These are phyloP conservation scores for Cataglyphis rosenhaueri DNA, from an alignment of 2,888 invertebrate genomes.

Conservation along the genomic window DNA sequence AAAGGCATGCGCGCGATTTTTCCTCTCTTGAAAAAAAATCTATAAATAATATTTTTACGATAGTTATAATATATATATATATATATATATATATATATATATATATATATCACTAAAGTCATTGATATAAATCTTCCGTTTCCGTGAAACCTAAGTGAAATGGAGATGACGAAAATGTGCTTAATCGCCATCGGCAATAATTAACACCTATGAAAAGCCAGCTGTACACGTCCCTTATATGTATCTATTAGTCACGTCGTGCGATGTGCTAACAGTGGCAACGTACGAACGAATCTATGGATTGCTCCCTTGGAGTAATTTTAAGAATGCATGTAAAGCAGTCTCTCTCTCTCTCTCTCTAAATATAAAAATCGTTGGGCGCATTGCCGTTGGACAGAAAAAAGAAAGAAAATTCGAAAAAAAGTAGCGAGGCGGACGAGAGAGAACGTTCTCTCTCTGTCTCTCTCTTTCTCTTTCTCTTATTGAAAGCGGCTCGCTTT, in stretches of 20 bases:
- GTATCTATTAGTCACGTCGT: neutral
- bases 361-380: conserved; percentile 36
- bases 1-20: neutral
- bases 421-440: conserved; percentile 13
- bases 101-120: neutral
- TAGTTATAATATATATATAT: neutral
- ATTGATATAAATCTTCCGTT: neutral
- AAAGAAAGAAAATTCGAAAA: conserved; percentile 35
- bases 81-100: too few species aligned
- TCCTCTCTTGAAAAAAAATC: neutral
- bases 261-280: neutral
- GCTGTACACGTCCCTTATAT: neutral
- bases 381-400: neutral
- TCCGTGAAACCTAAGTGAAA: neutral
- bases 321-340: neutral
- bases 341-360: neutral
- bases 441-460: neutral
- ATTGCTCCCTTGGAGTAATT: neutral
- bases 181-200: neutral
- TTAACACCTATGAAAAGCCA: neutral
- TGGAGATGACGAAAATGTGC: neutral
- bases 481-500: conserved; percentile 6
- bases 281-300: neutral
- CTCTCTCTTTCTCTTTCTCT: neutral
- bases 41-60: neutral